phyloP scores from a whole-genome alignment of 2,888 invertebrate species.

The Busseola fusca region DNA sequence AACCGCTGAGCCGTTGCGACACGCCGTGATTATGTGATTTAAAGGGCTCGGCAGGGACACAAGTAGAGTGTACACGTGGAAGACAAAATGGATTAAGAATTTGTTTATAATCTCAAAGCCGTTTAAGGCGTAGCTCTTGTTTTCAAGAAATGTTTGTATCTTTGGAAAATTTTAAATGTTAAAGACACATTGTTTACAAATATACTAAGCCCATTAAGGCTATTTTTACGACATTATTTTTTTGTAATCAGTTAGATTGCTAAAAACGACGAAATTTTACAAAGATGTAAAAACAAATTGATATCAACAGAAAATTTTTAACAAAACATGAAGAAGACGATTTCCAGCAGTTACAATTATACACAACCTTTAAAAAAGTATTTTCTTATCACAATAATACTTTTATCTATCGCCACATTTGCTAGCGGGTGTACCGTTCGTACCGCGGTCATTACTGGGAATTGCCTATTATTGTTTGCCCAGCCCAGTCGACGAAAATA shows the following conservation, averaged over 20 bases:
- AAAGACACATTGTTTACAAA: neutral
- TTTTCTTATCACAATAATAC: neutral
- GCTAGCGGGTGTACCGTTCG: slow-evolving; percentile 64
- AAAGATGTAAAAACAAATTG: neutral
- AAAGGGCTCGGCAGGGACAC: slow-evolving; percentile 67
- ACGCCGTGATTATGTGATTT: slow-evolving; percentile 74
- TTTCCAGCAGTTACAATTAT: neutral
- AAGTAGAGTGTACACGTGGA: slow-evolving; percentile 38
- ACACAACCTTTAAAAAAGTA: neutral
- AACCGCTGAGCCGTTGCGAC: slow-evolving; percentile 79
- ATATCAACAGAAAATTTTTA: neutral
- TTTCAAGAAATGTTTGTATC: neutral
- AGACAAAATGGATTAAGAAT: slow-evolving; percentile 33
- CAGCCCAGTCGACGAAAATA: slow-evolving; percentile 78
- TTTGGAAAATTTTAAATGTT: neutral
- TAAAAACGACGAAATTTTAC: neutral
- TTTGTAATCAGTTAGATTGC: too few species aligned
- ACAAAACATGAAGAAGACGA: neutral
- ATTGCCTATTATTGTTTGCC: slow-evolving; percentile 83
- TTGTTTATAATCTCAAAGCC: neutral
- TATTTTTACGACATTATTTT: neutral
- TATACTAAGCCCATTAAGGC: neutral
- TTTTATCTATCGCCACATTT: slow-evolving; percentile 28
- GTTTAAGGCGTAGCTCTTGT: neutral
- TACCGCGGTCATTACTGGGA: slow-evolving; percentile 74